Conservation (phyloP, 2,113 vertebrate species). For the Noctilio leporinus region DNA sequence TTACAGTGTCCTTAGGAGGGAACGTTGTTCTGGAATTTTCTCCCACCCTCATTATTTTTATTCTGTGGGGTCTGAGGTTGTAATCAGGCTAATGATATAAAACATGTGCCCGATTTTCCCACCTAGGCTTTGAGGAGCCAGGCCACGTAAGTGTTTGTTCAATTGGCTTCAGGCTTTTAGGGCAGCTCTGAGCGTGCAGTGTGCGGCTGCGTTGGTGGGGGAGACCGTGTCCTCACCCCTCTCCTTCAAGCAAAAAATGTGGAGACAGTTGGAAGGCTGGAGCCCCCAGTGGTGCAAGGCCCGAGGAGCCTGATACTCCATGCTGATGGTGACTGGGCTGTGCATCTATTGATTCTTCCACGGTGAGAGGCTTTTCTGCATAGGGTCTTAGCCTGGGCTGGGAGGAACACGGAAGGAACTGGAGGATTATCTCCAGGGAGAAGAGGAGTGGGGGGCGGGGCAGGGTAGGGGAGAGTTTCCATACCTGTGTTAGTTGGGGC, state of each 20-base stretch:
- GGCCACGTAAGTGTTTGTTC: neutral
- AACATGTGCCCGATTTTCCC: neutral
- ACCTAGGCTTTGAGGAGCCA: fast-evolving
- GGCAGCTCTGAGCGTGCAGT: neutral
- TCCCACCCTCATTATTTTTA: neutral
- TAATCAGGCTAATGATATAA: neutral
- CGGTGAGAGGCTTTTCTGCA: neutral
- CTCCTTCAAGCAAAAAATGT: fast-evolving
- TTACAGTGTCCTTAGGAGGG: neutral
- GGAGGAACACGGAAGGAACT: neutral
- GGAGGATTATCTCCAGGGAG: neutral
- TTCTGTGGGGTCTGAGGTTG: neutral
- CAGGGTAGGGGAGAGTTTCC: neutral
- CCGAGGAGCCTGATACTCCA: neutral
- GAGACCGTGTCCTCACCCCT: neutral
- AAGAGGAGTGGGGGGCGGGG: too few relatives aligned
- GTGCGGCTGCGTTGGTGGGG: neutral
- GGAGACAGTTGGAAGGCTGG: neutral
- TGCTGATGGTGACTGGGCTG: neutral
- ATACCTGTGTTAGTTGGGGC: neutral
- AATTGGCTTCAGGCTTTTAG: neutral
- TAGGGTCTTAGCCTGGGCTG: neutral
- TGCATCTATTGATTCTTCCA: neutral
- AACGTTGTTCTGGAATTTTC: neutral
- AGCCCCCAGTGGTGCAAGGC: neutral